Base-by-base conservation (phyloP, 2,888 invertebrate genomes). In the Hypsopygia costalis region DNA sequence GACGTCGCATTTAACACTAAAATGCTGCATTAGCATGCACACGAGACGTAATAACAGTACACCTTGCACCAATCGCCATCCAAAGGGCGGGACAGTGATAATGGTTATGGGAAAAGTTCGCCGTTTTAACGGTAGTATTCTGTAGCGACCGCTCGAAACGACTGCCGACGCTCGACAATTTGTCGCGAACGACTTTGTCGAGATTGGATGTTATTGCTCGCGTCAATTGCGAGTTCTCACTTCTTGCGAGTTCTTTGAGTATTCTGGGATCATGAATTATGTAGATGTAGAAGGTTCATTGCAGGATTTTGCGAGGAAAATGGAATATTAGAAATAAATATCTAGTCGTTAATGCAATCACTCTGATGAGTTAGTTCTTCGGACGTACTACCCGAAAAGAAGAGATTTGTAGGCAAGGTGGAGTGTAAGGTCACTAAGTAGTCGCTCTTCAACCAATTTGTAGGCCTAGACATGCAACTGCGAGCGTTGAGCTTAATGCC, bases 91-190 rank as follows among this genome's bases (percentile, higher is more conserved):
- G 58, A 57, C 74, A 65, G 77, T 68, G 82, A 80, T 81, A 83
- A 83, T 83, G 86, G 81, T 87, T 85, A 88, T 86, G 77, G 79
- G 58, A 36, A 74, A 87, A 87, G 74, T 88, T 86, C 61, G 57
- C 64, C 69, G 65, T 72, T 64, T 64, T 64, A 69, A 73, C 70
- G 60, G 69, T 59, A 60, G 62, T 65, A 65, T 65, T 63, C 70
- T 52, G 62, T 55, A 57, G 52, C 54, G 51, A 41, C 51, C 58
- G 52, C 54, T 58, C 58, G 48, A 41, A 50, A 50, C 49, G 51
- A 48, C 50, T 52, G 50, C 43, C 43, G 57, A 55, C 39, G 25
- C 39, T 39, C 62, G 73, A 69, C 73, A 71, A 76, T 73, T 79
- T 77, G 75, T 75, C 59, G 50, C 58, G 53, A 59, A 68, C 67